A percentile compares a stretch with the other conserved stretches of the same genome.
phyloP scores from a whole-genome alignment of 1,140 invertebrate species.

The Streblospio benedicti region DNA sequence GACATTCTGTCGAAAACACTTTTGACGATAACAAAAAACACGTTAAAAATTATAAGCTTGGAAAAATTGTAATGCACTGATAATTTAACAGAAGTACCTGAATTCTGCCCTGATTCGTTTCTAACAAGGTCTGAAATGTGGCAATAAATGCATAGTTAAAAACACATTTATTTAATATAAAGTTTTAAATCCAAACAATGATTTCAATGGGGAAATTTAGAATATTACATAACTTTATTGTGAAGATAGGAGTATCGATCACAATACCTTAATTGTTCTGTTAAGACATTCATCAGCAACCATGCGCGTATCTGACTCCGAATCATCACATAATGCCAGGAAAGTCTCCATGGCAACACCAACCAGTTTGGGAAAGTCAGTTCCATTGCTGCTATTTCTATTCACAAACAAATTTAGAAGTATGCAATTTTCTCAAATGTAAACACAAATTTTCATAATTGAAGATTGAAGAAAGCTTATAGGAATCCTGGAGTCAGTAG shows the following conservation, averaged over 20 bases:
- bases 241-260: constrained; percentile 5
- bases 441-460: too few species aligned
- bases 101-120: constrained; percentile 61
- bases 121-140: constrained; percentile 53
- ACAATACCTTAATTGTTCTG: constrained; percentile 60
- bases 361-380: constrained; percentile 60
- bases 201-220: background rate
- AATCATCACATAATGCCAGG: constrained; percentile 63
- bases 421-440: too few species aligned
- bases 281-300: constrained; percentile 72
- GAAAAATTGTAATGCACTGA: too few species aligned
- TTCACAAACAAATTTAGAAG: background rate
- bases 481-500: too few species aligned
- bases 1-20: too few species aligned
- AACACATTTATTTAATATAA: background rate
- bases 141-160: background rate
- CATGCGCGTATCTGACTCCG: constrained; percentile 67
- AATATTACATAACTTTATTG: background rate
- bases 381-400: constrained; percentile 29
- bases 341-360: constrained; percentile 64
- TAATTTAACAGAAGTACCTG: too few species aligned
- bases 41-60: too few species aligned
- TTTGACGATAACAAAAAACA: too few species aligned
- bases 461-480: too few species aligned
- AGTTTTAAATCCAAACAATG: background rate